phyloP scores from a whole-genome alignment of 2,888 invertebrate species.

The Epinotia bilunana region DNA sequence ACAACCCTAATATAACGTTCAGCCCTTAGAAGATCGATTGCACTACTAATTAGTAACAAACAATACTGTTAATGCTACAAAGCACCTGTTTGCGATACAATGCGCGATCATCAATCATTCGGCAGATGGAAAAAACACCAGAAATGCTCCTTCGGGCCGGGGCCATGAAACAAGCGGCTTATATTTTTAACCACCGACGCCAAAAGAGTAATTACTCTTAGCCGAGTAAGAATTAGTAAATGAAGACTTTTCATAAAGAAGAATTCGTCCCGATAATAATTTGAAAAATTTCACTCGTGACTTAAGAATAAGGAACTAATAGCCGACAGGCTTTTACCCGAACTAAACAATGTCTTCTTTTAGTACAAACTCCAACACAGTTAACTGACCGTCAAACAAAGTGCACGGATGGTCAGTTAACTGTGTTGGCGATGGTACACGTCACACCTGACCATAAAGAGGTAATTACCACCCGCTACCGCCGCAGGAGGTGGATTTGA shows the following conservation, averaged over 20 bases:
- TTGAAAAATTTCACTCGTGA: too few relatives aligned
- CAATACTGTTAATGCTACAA: slow-evolving; percentile 44
- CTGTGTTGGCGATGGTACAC: neutral
- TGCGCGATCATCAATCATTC: slow-evolving; percentile 65
- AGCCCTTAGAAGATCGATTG: slow-evolving; percentile 34
- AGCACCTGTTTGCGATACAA: slow-evolving; percentile 60
- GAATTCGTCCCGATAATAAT: too few relatives aligned
- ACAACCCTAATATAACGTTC: neutral
- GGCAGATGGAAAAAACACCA: slow-evolving; percentile 58
- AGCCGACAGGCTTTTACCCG: too few relatives aligned
- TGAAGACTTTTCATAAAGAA: too few relatives aligned
- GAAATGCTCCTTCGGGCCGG: slow-evolving; percentile 52
- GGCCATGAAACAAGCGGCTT: slow-evolving; percentile 49
- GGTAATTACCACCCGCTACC: neutral
- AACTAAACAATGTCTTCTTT: too few relatives aligned
- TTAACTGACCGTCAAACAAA: too few relatives aligned
- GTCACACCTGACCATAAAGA: neutral
- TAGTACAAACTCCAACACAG: too few relatives aligned
- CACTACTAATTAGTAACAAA: slow-evolving; percentile 45
- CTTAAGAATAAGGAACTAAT: too few relatives aligned
- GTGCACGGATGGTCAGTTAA: too few relatives aligned
- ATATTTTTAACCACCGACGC: neutral
- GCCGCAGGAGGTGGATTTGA: too few relatives aligned
- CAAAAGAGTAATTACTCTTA: neutral
- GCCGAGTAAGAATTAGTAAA: too few relatives aligned